Evolutionary conservation across 2,797 vertebrate genomes (phyloP), one percentile per base, ranked within the genome.

Genomic region (Bucorvus abyssinicus): DNA sequence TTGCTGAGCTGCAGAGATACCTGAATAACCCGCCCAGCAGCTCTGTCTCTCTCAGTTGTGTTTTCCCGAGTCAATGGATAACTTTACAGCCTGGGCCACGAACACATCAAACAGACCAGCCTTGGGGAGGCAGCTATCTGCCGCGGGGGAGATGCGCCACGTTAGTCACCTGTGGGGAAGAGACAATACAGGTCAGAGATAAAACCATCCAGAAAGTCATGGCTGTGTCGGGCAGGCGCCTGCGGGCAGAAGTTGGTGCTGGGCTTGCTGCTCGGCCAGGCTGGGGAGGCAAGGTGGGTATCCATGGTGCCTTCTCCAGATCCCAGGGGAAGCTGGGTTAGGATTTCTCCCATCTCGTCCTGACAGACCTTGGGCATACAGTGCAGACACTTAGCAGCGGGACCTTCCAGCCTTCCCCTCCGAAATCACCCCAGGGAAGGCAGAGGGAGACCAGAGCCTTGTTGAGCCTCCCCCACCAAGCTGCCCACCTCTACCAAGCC

Each of bases 21-120:
- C 67, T 10, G 60, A 73, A 26, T 47, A 81, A 75, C 93, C 69
- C 36, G 7, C 84, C 84, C 2, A 2, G 88, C 83, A 59, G 80
- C 91, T 95, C 83, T 52, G n/a, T 53, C 76, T 64, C 59, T 27
- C 55, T 8, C 5, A 13, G 40, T 24, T 44, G 79, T 74, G 83
- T 69, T 94, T 78, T 92, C 90, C 93, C 9, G 1, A 73, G 95
- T 95, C 90, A 93, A 97, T 95, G 94, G 95, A 79, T 95, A 97
- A 95, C 96, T 95, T 88, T 36, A 87, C 60, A 78, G 87, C 91
- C 68, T 2, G 2, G 52, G 52, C 73, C 75, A 2, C 10, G 79
- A 52, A 47, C 63, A 81, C 85, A 73, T 73, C 90, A 71, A 78
- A 86, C 45, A 45, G 15, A 63, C 7, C 5, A 57, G 68, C 87